Conservation (phyloP, 2,797 vertebrate genomes). For the Tympanoctomys barrerae region DNA sequence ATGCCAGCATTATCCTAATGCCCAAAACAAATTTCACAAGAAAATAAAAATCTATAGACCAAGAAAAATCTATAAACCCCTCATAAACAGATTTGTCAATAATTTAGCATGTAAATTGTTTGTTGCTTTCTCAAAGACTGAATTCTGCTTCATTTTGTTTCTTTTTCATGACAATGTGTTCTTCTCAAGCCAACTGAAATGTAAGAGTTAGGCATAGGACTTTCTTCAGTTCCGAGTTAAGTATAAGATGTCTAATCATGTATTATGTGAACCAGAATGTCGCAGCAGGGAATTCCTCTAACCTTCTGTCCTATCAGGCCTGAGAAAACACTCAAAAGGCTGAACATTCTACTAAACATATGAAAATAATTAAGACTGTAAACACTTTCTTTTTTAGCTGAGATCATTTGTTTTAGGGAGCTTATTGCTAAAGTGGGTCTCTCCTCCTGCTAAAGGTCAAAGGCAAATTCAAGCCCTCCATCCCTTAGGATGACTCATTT, state of each 20-base stretch:
- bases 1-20: neutral
- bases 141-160: neutral
- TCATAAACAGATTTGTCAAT: neutral
- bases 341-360: neutral
- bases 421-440: neutral
- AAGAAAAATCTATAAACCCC: neutral
- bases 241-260: neutral
- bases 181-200: neutral
- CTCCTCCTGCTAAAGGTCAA: neutral
- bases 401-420: neutral
- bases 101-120: neutral
- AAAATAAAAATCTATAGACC: neutral
- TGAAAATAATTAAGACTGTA: slow-evolving; percentile 9
- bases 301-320: neutral
- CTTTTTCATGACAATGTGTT: neutral
- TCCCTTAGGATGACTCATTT: neutral
- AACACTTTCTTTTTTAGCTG: neutral
- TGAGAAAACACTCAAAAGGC: neutral
- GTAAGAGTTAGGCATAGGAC: neutral
- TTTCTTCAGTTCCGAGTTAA: neutral
- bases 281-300: neutral
- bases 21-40: neutral
- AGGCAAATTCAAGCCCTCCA: neutral
- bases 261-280: neutral
- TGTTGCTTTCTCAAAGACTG: neutral